These are phyloP conservation scores for Hexactinellida sp. DNA, from an alignment of 37 sponge, comb jelly and placozoan species.

Conservation along the genomic window DNA sequence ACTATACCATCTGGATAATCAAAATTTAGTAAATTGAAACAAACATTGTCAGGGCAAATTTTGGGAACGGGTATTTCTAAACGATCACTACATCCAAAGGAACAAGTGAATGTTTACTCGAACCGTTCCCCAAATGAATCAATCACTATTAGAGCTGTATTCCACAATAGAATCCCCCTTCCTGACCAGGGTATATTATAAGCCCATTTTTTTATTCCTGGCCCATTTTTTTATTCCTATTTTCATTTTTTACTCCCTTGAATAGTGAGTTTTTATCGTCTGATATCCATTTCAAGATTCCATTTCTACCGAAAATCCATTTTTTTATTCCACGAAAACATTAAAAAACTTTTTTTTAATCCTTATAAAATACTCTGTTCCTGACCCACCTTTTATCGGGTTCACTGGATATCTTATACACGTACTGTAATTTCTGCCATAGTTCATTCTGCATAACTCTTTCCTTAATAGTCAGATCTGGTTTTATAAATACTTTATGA, in stretches of 20 bases:
- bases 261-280: no score
- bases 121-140: not conserved
- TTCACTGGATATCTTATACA: not conserved
- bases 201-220: no score
- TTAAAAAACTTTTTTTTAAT: no score
- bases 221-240: no score
- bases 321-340: no score
- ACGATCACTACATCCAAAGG: not conserved
- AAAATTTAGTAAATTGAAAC: not conserved
- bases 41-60: not conserved
- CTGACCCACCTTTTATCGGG: not conserved
- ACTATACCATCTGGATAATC: not conserved
- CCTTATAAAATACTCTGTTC: no score
- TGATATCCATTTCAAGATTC: no score
- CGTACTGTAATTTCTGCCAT: not conserved
- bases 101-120: no score
- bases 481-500: not conserved
- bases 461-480: not conserved
- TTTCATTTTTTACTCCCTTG: no score
- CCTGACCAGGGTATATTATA: no score
- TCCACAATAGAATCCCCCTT: not conserved
- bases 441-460: not conserved
- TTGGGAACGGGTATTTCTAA: not conserved
- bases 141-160: not conserved
- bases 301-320: no score